Base-by-base conservation (phyloP, 2,888 invertebrate species). In the Eurytoma californica region DNA sequence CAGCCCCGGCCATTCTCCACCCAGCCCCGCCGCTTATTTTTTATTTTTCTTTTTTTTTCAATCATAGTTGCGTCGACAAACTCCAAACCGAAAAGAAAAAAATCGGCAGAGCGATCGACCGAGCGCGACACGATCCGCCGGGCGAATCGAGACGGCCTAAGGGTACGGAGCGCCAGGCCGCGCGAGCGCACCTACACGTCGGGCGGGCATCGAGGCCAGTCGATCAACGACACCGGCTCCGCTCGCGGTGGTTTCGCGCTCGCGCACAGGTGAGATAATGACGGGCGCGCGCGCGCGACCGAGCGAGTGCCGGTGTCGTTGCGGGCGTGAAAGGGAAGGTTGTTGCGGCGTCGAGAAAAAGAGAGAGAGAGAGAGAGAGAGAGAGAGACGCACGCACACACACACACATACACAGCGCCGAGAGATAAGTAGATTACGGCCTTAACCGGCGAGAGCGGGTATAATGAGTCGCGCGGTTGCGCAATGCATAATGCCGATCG, bases 231-330 rank as follows among this genome's bases (percentile, higher is more conserved):
- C 65, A 73, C 39, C 70, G 28, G n/a, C 70, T 58, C 13, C 20
- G 67, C 49, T 18, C n/a, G 53, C 39, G 47, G 67, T 12, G 16
- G 20, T 66, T 28, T 14, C 13, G 53, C 39, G 39, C 39, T 28
- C 60, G n/a, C 53, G 65, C 57, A 28, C 75, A 75, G 75, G 75
- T 75, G 75, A 75, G 68, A 75, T 75, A 75, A 75, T 75, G 75
- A 75, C 53, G 39, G 30, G n/a, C n/a, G n/a, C n/a, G n/a, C n/a
- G n/a, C n/a, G n/a, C n/a, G n/a, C n/a, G n/a, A n/a, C n/a, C n/a
- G n/a, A n/a, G 7, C 63, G 18, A 3, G 30, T 7, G 49, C 3
- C 49, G 51, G 70, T 61, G 61, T 61, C 57, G 72, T 60, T 60
- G 72, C 28, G 51, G 9, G 68, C 75, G 67, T 75, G 75, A 75